A percentile compares a stretch with the other conserved stretches of the same genome.
Evolutionary conservation across 1,140 invertebrate species (phyloP).

Genomic region (Bombus haemorrhoidalis): DNA sequence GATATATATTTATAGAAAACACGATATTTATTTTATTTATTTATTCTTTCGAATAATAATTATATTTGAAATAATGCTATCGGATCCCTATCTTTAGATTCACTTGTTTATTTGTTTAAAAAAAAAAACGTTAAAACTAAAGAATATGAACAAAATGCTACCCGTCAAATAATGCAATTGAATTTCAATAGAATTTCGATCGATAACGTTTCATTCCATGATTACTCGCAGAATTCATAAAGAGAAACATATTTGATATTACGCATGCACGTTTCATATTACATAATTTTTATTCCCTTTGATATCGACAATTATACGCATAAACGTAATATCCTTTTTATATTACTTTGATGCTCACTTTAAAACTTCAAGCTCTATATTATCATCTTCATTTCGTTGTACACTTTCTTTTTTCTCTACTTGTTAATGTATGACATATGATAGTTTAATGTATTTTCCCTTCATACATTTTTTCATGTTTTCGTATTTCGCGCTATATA

Average conservation of each 20-base stretch:
- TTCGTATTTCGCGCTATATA: background rate
- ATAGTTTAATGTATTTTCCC: background rate
- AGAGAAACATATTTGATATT: background rate
- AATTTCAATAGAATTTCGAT: background rate
- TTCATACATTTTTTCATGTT: background rate
- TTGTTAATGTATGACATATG: background rate
- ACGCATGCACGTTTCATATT: conserved; percentile 11
- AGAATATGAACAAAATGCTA: too few species aligned
- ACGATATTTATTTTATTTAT: background rate
- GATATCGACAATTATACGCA: background rate
- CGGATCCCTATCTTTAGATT: too few species aligned
- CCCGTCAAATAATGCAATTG: background rate
- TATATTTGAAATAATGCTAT: background rate
- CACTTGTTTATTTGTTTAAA: too few species aligned
- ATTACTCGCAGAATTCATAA: background rate
- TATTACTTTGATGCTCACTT: background rate
- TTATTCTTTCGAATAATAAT: background rate
- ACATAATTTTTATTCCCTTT: background rate
- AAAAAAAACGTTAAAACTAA: too few species aligned
- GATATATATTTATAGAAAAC: background rate
- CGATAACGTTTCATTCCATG: background rate
- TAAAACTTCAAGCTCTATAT: background rate
- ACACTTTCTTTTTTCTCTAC: background rate
- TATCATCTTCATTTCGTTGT: background rate
- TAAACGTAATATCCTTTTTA: too few species aligned